Evolutionary conservation across 2,797 vertebrate genomes (phyloP), one percentile per base, ranked within the genome.

Genomic region (Carduelis carduelis): DNA sequence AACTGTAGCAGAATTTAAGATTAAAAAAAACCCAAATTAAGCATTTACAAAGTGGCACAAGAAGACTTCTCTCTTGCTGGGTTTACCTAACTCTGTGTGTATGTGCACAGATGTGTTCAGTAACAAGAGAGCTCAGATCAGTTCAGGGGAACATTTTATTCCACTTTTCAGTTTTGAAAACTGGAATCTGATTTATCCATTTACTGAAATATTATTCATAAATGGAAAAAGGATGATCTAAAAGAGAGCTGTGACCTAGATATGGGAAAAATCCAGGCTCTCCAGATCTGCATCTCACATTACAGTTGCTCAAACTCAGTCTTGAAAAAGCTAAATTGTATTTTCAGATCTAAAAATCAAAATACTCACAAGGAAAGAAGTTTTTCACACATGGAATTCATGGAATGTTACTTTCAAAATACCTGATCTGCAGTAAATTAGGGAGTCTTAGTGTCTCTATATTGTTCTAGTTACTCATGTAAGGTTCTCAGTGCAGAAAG

Each of bases 201-300:
- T 90, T 72, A 85, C 49, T 63, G 12, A 56, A 82, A 79, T 57
- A 53, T 30, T 87, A 90, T 69, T 87, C 71, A 90, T 63, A 93
- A 89, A 91, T 18, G 91, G 87, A 82, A 80, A 76, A 92, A 69
- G 37, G 4, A 74, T 9, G 8, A 72, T 39, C 68, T 88, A 87
- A 87, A 88, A 87, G 83, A 90, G 71, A 93, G 86, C 32, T 26
- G 46, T 76, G 91, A 92, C 55, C 43, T 71, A 92, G 76, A 66
- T 69, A 74, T 14, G 30, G n/a, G 32, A 89, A 52, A 94, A 89
- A 95, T 30, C 11, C 30, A 79, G 46, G 59, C 83, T 91, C 47
- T 79, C 68, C 53, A 90, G 46, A 66, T 24, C 57, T 74, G 50
- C 19, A 77, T 75, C 94, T 92, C 84, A 53, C 22, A 13, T 93